Evolutionary conservation across 2,797 vertebrate genomes (phyloP).

Genomic region (Alectoris magna): DNA sequence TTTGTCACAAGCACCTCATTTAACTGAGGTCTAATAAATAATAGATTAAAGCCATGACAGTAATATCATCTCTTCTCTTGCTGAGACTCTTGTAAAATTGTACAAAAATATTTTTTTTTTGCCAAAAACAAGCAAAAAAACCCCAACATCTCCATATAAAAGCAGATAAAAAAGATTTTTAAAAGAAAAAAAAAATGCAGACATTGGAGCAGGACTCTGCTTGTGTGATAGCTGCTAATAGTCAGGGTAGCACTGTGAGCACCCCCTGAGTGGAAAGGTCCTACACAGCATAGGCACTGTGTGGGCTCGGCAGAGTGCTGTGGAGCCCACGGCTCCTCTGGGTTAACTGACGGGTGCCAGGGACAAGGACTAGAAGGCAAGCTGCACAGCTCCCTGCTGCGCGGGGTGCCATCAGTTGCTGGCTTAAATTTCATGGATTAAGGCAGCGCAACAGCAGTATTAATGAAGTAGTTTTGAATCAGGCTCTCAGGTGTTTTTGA

Average conservation of each 20-base stretch:
- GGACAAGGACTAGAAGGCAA: neutral
- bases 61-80: neutral
- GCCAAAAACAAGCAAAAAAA: no score
- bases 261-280: neutral
- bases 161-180: neutral
- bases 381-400: accelerated
- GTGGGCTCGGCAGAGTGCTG: neutral
- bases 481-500: neutral
- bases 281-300: accelerated
- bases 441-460: neutral
- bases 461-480: neutral
- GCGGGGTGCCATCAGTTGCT: accelerated
- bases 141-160: neutral
- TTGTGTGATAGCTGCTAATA: neutral
- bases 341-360: neutral
- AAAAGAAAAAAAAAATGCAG: neutral
- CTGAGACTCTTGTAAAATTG: slow-evolving; percentile 15
- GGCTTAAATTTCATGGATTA: neutral
- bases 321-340: neutral
- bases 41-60: slow-evolving; percentile 17
- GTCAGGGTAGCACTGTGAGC: neutral
- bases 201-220: neutral
- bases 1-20: slow-evolving; percentile 50
- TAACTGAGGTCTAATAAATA: slow-evolving; percentile 44
- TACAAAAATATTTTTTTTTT: neutral